Conservation (phyloP, 2,797 vertebrate genomes). For the Okamejei kenojei region DNA sequence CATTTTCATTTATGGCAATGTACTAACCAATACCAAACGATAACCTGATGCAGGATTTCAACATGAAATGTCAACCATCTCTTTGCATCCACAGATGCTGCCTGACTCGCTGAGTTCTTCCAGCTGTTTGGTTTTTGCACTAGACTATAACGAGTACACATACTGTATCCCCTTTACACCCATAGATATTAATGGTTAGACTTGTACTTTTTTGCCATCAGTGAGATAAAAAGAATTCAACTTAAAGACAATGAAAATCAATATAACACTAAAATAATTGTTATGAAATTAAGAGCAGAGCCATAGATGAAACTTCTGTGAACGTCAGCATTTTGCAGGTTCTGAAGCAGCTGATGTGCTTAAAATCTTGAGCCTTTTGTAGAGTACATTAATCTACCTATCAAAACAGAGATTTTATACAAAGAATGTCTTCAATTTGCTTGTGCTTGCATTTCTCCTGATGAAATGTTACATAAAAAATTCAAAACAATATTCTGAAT, state of each 20-base stretch:
- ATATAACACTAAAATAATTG: background rate
- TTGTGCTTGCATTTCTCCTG: conserved; percentile 18
- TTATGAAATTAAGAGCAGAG: background rate
- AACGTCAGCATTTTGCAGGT: background rate
- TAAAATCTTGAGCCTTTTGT: background rate
- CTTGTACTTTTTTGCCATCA: background rate
- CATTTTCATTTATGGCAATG: background rate
- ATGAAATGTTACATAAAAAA: background rate
- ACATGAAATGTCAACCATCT: too few relatives aligned
- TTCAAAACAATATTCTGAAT: background rate
- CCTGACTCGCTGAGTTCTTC: too few relatives aligned
- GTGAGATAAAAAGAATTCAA: background rate
- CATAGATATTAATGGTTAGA: background rate
- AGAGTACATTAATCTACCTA: conserved; percentile 34
- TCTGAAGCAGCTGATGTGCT: background rate
- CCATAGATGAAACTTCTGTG: background rate
- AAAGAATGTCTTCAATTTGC: conserved; percentile 20
- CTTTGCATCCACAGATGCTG: too few relatives aligned
- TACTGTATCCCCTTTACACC: background rate
- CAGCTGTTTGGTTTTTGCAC: too few relatives aligned
- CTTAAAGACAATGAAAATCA: background rate
- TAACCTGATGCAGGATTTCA: too few relatives aligned
- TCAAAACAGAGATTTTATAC: conserved; percentile 4
- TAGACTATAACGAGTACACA: background rate
- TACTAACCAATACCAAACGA: background rate